These are phyloP conservation scores for Escarpia spicata DNA, from an alignment of 2,888 invertebrate species.

Conservation along the genomic window DNA sequence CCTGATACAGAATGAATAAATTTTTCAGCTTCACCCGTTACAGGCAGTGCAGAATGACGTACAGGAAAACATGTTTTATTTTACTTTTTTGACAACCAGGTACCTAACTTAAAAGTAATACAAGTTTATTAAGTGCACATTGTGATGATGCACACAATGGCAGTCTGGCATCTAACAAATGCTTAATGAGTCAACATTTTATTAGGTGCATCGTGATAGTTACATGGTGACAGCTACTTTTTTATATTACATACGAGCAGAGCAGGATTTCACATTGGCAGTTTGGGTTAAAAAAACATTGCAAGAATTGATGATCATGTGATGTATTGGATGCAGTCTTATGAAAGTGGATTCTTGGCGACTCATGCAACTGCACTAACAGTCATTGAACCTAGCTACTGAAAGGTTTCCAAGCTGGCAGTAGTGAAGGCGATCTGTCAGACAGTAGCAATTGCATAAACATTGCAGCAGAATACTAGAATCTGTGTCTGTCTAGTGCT, in stretches of 20 bases:
- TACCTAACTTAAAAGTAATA: not conserved
- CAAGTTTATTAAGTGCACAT: not conserved
- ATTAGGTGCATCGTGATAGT: not conserved
- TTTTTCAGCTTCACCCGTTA: not conserved
- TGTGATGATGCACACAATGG: not conserved
- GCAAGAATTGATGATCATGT: too few relatives aligned
- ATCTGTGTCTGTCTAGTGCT: not conserved
- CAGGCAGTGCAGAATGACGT: not conserved
- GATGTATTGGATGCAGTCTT: not conserved
- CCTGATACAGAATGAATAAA: not conserved
- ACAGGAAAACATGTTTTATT: not conserved
- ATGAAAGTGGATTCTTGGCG: not conserved
- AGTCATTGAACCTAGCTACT: not conserved
- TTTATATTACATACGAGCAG: not conserved
- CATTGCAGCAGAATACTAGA: not conserved
- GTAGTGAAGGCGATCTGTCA: not conserved
- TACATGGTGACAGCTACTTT: not conserved
- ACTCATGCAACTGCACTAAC: not conserved
- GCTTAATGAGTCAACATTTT: not conserved
- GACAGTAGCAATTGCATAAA: not conserved
- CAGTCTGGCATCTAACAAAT: not conserved
- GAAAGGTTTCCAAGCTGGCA: not conserved
- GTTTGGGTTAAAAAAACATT: too few relatives aligned
- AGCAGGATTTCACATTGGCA: too few relatives aligned
- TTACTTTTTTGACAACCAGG: not conserved